Evolutionary conservation across 2,113 vertebrate genomes (phyloP), one percentile per base, ranked within the genome.

Genomic region (Azemiops feae): DNA sequence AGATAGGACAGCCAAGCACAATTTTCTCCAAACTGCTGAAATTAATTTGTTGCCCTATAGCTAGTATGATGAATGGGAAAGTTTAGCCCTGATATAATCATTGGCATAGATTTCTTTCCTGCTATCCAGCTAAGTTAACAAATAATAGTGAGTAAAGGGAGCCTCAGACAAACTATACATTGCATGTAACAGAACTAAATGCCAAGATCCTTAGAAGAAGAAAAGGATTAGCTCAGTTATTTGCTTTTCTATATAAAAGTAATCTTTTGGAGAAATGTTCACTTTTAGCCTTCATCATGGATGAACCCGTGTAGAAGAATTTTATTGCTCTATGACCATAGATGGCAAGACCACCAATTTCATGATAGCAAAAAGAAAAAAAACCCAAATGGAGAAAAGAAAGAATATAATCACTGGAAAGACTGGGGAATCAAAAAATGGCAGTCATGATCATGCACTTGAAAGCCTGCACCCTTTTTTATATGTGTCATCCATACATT

Each of bases 211-310:
- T 95, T 91, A 95, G 93, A 22, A 50, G 52, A 11, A 52, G 95
- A 30, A 94, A 91, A 4, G 5, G 53, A 94, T 90, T 97, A 96
- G 94, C 92, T 95, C 96, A 96, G 95, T 94, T 97, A 95, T 97
- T 97, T 97, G 95, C 93, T 96, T 97, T 97, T 64, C 96, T 96
- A 96, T 97, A 97, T 97, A 96, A 97, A 96, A 22, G 94, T 96
- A 96, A 96, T 95, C 94, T 95, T 90, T 92, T 94, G 50, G 89
- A 95, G 95, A 92, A 96, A 91, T 89, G 58, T 88, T 88, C 89
- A 88, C 90, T 89, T 45, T 88, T 1, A 4, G 95, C 94, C 96
- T 95, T 95, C 39, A 93, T 95, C 92, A 95, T 95, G 93, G 95
- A 94, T 95, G 96, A 94, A 94, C 96, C 96, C 89, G 93, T 97